Base-by-base conservation (phyloP, 2,888 invertebrate genomes). In the Acleris emargana region DNA sequence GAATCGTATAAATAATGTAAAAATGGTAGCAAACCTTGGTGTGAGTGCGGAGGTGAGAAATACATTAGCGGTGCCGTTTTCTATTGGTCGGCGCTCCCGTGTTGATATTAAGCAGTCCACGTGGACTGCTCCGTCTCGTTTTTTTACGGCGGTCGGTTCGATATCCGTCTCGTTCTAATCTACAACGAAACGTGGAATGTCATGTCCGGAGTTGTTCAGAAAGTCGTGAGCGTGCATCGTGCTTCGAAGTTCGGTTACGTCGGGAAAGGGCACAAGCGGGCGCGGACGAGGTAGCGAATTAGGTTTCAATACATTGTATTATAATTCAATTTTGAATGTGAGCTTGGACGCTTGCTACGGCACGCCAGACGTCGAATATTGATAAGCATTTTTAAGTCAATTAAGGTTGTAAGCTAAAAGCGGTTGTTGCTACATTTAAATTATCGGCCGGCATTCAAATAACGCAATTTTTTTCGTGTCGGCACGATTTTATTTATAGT, bases 41-140 rank as follows among this genome's bases (percentile, higher is more conserved):
- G 90, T 91, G 92, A 89, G 92, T 91, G 91, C 89, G 89, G 91
- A 93, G 93, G 92, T 93, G 93, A 93, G 93, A 93, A 93, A 93
- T 93, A 93, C 93, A 93, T 93, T 93, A 93, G 92, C 88, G 91
- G 89, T 91, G 84, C 89, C 89, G 91, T 91, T 91, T 90, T 88
- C 92, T 86, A 93, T 93, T 93, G 93, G 93, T 90, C 90, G 89
- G 86, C 85, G 91, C 91, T 91, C 86, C 91, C 84, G 92, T 91
- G 92, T 92, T 89, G 89, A 90, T 91, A 89, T 89, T 89, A 90
- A 90, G 88, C 86, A 90, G 92, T 91, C 92, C 92, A 92, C 91
- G 92, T 92, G 92, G 92, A 92, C 91, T 86, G 84, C 81, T 86
- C 82, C 84, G 90, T 92, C 92, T 88, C 92, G 87, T 91, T 92